Evolutionary conservation across 1,140 invertebrate species (phyloP), one percentile per base, ranked within the genome.

Genomic region (Pachyrhynchus sulphureomaculatus): DNA sequence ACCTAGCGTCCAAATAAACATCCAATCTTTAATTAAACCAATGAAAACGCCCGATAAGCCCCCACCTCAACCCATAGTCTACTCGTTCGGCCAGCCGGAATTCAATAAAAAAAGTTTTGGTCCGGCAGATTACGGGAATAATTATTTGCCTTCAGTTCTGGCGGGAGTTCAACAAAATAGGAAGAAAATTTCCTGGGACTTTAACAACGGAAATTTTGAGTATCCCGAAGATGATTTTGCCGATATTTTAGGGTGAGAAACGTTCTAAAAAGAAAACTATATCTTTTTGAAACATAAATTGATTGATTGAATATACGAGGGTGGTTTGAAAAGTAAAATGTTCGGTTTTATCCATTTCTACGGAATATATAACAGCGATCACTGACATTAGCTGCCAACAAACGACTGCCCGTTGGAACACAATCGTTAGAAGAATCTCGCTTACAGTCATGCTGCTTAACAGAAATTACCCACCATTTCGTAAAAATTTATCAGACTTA

Each of bases 191-290:
- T 64, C 68, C 2, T 72, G 68, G 72, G 66, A 63, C 2, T 61
- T 65, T 26, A 29, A 32, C 48, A 15, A 2, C 3, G 68, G 67
- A 39, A 63, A 53, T 34, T 67, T 66, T 23, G 68, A 73, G 20
- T 77, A 75, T 64, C 77, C 81, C n/a, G 80, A 83, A 5, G 82
- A 84, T 41, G 81, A 84, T 64, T 79, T 85, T 61, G 78, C 80
- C 18, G 77, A 81, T 55, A 80, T 85, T 61, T 73, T 86, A 62
- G 83, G 84, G 84, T 86, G 71, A 76, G 76, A 48, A 51, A 8
- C 13, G 2, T 15, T 49, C 4, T 23, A 9, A 34, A 26, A 6
- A 33, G 23, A 33, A 15, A 23, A 29, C 26, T 36, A 65, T 32
- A 36, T 20, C 15, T 39, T 39, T 39, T 4, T 13, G 5, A 32